Evolutionary conservation across 2,888 invertebrate genomes (phyloP).

Genomic region (Ennomos erosarius): DNA sequence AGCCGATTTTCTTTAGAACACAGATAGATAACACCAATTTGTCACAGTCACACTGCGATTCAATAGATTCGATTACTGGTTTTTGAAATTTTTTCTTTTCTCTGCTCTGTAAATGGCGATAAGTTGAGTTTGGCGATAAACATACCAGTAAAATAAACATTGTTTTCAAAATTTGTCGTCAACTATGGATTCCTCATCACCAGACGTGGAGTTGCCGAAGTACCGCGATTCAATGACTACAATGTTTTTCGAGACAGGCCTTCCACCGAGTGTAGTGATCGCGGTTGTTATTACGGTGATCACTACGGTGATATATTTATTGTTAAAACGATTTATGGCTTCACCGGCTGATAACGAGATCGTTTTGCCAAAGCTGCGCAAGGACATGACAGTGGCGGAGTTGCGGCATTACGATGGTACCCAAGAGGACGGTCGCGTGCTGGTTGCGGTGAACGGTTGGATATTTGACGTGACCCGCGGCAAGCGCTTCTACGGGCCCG

Average conservation of each 20-base stretch:
- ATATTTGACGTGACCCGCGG: constrained; percentile 98
- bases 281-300: constrained; percentile 87
- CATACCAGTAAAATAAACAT: constrained; percentile 49
- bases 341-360: constrained; percentile 48
- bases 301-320: constrained; percentile 88
- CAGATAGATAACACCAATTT: too few relatives aligned
- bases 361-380: constrained; percentile 91
- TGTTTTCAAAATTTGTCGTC: constrained; percentile 40
- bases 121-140: constrained; percentile 7
- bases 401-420: constrained; percentile 94
- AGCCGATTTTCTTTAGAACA: too few relatives aligned
- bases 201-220: constrained; percentile 62
- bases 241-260: constrained; percentile 67
- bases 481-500: constrained; percentile 96
- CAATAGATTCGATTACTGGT: too few relatives aligned
- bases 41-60: too few relatives aligned
- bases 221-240: constrained; percentile 25
- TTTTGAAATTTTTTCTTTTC: constrained; percentile 37
- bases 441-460: constrained; percentile 97
- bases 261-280: constrained; percentile 88
- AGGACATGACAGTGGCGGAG: constrained; percentile 96
- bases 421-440: constrained; percentile 93
- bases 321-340: constrained; percentile 79
- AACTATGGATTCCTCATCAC: constrained; percentile 64
- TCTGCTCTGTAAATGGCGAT: constrained; percentile 42